Percentiles rank a stretch among this genome's conserved stretches.
Evolutionary conservation across 2,888 invertebrate species (phyloP).

Genomic region (Rotaria macrura): DNA sequence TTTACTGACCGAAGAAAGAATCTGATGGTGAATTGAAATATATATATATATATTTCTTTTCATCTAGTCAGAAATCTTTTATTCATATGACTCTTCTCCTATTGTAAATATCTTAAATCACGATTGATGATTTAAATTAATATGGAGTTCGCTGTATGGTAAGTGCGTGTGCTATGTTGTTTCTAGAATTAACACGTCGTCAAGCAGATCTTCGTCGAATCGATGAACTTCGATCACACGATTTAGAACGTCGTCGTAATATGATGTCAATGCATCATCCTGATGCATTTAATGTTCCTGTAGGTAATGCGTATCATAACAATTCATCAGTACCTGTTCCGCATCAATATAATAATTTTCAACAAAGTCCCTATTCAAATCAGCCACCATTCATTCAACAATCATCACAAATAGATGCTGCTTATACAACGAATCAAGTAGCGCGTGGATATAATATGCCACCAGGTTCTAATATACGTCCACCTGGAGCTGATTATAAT

Average conservation of each 20-base stretch:
- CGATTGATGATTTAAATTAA: no score
- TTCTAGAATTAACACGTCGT: constrained; percentile 26
- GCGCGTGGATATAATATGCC: neutral
- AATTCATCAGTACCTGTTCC: neutral
- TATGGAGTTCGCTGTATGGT: no score
- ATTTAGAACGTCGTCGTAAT: constrained; percentile 24
- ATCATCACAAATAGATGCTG: constrained; percentile 23
- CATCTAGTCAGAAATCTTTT: no score
- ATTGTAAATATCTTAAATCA: constrained; percentile 52
- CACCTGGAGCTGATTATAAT: neutral
- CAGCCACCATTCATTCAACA: neutral
- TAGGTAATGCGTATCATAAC: neutral
- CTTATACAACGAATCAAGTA: constrained; percentile 1
- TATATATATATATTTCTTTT: no score
- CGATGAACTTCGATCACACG: constrained; percentile 26
- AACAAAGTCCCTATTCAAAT: neutral
- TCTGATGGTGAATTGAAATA: no score
- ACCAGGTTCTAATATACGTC: neutral
- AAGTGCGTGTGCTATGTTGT: neutral
- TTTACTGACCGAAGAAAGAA: no score
- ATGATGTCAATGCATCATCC: neutral
- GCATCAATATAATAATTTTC: neutral
- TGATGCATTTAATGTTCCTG: neutral
- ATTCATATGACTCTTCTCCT: no score
- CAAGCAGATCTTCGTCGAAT: constrained; percentile 32